phyloP scores from a whole-genome alignment of 2,888 invertebrate genomes.

The Tipula unca region DNA sequence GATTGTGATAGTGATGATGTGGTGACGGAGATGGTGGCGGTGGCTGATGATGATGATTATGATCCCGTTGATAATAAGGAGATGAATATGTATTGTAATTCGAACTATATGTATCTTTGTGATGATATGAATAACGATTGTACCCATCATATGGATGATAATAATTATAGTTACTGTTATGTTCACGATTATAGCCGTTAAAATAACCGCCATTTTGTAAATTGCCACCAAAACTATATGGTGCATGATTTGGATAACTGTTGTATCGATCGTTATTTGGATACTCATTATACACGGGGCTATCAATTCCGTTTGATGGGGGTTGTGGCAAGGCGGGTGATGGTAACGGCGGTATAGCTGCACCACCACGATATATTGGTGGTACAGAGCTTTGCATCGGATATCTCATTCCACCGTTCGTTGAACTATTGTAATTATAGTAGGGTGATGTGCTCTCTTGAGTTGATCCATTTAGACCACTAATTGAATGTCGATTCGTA shows the following conservation, averaged over 20 bases:
- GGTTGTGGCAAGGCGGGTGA: background rate
- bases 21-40: background rate
- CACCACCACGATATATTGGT: background rate
- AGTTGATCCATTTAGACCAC: background rate
- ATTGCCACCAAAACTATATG: background rate
- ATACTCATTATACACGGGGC: background rate
- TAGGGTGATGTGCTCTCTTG: background rate
- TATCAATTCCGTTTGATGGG: background rate
- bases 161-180: background rate
- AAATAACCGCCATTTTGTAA: background rate
- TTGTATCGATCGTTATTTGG: background rate
- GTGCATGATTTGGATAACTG: background rate
- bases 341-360: background rate
- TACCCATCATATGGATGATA: conserved; percentile 3
- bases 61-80: conserved; percentile 4
- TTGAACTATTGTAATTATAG: background rate
- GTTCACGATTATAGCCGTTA: background rate
- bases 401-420: background rate
- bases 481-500: background rate
- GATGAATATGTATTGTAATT: background rate
- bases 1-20: background rate
- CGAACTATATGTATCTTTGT: conserved; percentile 2
- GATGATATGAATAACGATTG: conserved; percentile 17
- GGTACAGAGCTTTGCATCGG: background rate
- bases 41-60: conserved; percentile 14